These are phyloP conservation scores for Choristoneura fumiferana DNA, from an alignment of 1,140 invertebrate species.

Conservation along the genomic window DNA sequence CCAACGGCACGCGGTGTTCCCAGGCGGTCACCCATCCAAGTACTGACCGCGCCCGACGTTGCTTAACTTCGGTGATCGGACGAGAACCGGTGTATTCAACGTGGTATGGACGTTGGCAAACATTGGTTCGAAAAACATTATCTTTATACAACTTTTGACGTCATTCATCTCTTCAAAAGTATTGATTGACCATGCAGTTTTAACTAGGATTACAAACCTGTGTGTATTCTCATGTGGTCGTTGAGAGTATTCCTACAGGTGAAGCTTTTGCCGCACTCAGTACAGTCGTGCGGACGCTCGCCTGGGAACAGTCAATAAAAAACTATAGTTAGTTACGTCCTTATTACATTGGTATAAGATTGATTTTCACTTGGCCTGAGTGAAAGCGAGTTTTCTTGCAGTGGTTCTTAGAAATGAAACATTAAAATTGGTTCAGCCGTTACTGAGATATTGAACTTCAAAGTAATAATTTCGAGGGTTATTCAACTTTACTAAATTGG, in stretches of 20 bases:
- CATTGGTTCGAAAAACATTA: background rate
- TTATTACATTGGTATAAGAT: too few species aligned
- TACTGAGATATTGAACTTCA: too few species aligned
- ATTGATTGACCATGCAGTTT: too few species aligned
- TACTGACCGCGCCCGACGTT: conserved; percentile 35
- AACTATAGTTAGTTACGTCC: too few species aligned
- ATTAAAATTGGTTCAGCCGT: too few species aligned
- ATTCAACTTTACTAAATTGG: too few species aligned
- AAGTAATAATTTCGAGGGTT: too few species aligned
- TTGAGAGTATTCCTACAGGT: conserved; percentile 40
- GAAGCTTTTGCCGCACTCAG: conserved; percentile 42
- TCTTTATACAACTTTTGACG: too few species aligned
- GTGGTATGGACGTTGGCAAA: conserved; percentile 39
- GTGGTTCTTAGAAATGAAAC: too few species aligned
- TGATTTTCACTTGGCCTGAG: too few species aligned
- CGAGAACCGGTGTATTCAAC: conserved; percentile 43
- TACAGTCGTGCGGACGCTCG: conserved; percentile 40
- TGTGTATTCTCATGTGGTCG: conserved; percentile 46
- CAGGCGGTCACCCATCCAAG: conserved; percentile 38
- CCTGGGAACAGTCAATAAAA: conserved; percentile 31
- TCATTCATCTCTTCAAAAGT: too few species aligned
- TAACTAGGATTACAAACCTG: conserved; percentile 28
- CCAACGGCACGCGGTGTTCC: conserved; percentile 23
- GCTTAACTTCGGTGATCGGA: conserved; percentile 42
- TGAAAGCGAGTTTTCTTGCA: too few species aligned